phyloP scores from a whole-genome alignment of 2,797 vertebrate genomes.

The Peromyscus aztecus region DNA sequence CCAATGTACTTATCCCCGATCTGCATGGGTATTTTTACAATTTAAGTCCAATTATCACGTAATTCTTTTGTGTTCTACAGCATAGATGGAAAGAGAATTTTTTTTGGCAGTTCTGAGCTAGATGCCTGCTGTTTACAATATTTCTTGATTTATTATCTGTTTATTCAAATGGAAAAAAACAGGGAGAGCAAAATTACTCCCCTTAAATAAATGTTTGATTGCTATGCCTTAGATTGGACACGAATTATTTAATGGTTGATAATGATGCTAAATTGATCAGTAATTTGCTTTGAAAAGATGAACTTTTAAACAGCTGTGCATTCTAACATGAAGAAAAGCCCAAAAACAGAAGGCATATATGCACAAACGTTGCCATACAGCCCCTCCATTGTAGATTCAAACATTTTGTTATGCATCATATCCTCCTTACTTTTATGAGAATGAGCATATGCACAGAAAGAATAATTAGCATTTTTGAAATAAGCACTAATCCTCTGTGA shows the following conservation, averaged over 20 bases:
- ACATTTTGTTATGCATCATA: neutral
- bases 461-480: neutral
- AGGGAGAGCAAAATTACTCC: slow-evolving; percentile 60
- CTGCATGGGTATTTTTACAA: slow-evolving; percentile 37
- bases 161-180: slow-evolving; percentile 76
- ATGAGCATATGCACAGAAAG: neutral
- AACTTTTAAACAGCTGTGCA: slow-evolving; percentile 60
- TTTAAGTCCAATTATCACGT: slow-evolving; percentile 39
- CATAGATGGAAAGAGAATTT: slow-evolving; percentile 22
- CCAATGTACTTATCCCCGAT: neutral
- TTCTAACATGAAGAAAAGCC: slow-evolving; percentile 43
- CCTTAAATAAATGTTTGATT: slow-evolving; percentile 78
- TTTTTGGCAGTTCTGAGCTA: slow-evolving; percentile 50
- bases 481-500: neutral
- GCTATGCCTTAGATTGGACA: slow-evolving; percentile 62
- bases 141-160: slow-evolving; percentile 77
- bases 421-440: neutral
- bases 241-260: slow-evolving; percentile 53
- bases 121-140: slow-evolving; percentile 51
- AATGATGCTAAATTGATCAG: slow-evolving; percentile 70
- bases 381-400: neutral
- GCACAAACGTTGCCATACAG: neutral
- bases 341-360: slow-evolving; percentile 26
- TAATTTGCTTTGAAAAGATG: slow-evolving; percentile 70
- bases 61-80: slow-evolving; percentile 22